A percentile compares a stretch with the other conserved stretches of the same genome.
phyloP scores from a whole-genome alignment of 2,888 invertebrate genomes.

The Phortica magna region DNA sequence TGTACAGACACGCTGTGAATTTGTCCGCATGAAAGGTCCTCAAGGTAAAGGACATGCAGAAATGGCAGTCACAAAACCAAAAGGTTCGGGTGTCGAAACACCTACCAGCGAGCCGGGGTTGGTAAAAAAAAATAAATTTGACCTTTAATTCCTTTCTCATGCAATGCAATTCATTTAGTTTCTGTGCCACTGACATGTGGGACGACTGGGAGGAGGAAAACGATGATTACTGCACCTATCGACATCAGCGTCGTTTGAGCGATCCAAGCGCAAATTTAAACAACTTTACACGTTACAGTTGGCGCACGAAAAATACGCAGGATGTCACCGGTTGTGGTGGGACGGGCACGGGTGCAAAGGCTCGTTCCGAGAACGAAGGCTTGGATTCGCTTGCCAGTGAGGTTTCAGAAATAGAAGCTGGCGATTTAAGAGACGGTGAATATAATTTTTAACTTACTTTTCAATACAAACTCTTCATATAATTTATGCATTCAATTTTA shows the following conservation, averaged over 20 bases:
- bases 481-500: slow-evolving; percentile 18
- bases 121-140: not conserved
- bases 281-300: slow-evolving; percentile 89
- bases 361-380: slow-evolving; percentile 95
- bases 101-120: slow-evolving; percentile 93
- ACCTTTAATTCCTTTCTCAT: not conserved
- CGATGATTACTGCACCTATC: slow-evolving; percentile 89
- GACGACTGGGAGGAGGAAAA: slow-evolving; percentile 94
- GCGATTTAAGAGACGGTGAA: slow-evolving; percentile 93
- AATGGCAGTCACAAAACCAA: slow-evolving; percentile 97
- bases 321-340: slow-evolving; percentile 82
- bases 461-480: not conserved
- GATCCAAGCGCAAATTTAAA: slow-evolving; percentile 95
- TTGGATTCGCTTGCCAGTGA: slow-evolving; percentile 91
- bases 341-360: slow-evolving; percentile 83
- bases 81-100: slow-evolving; percentile 95
- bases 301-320: slow-evolving; percentile 82
- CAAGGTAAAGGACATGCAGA: slow-evolving; percentile 97
- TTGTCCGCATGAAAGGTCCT: slow-evolving; percentile 98
- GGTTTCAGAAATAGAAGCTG: slow-evolving; percentile 94
- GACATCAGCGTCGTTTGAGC: slow-evolving; percentile 88
- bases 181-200: slow-evolving; percentile 92
- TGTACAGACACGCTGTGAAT: slow-evolving; percentile 92
- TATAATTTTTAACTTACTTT: not conserved
- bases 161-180: slow-evolving; percentile 64